Evolutionary conservation across 2,888 invertebrate species (phyloP), one percentile per base, ranked within the genome.

Genomic region (Sussaba pulchella): DNA sequence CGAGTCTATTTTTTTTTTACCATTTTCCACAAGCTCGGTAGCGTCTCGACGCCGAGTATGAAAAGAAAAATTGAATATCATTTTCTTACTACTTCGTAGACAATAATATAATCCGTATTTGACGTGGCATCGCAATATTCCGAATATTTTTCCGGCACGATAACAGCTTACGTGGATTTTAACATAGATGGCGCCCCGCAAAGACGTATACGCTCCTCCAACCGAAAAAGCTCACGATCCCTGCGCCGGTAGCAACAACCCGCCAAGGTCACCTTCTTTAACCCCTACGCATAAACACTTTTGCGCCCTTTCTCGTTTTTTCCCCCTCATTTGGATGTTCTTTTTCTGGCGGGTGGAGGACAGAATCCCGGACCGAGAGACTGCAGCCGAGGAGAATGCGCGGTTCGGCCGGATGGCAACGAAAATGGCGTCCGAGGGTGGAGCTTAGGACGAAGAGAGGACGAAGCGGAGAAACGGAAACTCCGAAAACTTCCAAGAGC

Each of bases 221-320:
- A 21, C 43, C 39, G 19, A 54, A 64, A n/a, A 71, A 50, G 26
- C 43, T 24, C 50, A 47, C 79, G 45, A 14, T 45, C 36, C 21
- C 31, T 41, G 63, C 69, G 69, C 41, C 64, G 75, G 75, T 71
- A 78, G 78, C 77, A 74, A 75, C 80, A 80, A 74, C 67, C 47
- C 36, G 72, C 78, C 84, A 88, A 88, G 89, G 88, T 88, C 86
- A 88, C 85, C 84, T 86, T 87, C 78, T 82, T 84, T 84, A 84
- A 87, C 85, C 87, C 89, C 86, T 84, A 85, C 85, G 81, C 83
- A 82, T 14, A 41, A 57, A 43, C 69, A 39, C 69, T 64, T 52
- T 36, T 52, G 2, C 57, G 43, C 41, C 45, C 43, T 43, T n/a
- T 41, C 39, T 17, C 63, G 10, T 31, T 41, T 61, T 52, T 17